Percentiles rank a stretch among this genome's conserved stretches.
These are phyloP conservation scores for Oscarella lobularis DNA, from an alignment of 37 sponge, comb jelly and placozoan species.

Conservation along the genomic window DNA sequence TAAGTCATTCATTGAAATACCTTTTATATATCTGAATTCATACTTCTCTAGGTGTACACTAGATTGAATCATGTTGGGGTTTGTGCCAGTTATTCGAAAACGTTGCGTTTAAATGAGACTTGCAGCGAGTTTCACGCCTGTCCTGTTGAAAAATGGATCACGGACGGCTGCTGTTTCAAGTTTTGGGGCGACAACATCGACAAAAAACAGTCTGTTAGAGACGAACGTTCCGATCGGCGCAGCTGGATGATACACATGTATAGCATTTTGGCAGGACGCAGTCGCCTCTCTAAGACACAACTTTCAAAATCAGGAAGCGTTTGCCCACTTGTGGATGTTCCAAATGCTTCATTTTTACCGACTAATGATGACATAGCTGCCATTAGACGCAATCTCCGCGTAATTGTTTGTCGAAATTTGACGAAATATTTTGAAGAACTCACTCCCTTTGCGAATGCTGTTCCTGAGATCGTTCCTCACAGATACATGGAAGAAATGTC, in stretches of 20 bases:
- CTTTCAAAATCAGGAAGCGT: background rate
- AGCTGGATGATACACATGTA: background rate
- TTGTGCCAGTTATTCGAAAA: background rate
- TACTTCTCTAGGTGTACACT: background rate
- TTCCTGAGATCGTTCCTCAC: background rate
- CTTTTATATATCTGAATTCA: too few relatives aligned
- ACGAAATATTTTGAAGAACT: slow-evolving; percentile 13
- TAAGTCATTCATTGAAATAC: too few relatives aligned
- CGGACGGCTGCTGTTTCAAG: slow-evolving; percentile 10
- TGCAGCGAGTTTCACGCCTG: background rate
- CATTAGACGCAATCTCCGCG: background rate
- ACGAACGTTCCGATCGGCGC: slow-evolving; percentile 9
- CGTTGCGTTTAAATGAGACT: background rate
- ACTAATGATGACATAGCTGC: slow-evolving; percentile 1
- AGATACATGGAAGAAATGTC: background rate
- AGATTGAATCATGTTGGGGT: background rate
- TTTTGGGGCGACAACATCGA: slow-evolving; percentile 28
- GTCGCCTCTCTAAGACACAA: background rate
- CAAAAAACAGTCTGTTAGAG: slow-evolving; percentile 7
- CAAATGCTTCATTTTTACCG: slow-evolving; percentile 3
- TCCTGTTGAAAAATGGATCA: slow-evolving; percentile 13
- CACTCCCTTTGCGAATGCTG: background rate
- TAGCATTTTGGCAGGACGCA: background rate
- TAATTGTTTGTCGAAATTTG: slow-evolving; percentile 14
- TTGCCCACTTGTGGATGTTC: background rate